Evolutionary conservation across 2,113 vertebrate genomes (phyloP), one percentile per base, ranked within the genome.

Genomic region (Geothlypis trichas): DNA sequence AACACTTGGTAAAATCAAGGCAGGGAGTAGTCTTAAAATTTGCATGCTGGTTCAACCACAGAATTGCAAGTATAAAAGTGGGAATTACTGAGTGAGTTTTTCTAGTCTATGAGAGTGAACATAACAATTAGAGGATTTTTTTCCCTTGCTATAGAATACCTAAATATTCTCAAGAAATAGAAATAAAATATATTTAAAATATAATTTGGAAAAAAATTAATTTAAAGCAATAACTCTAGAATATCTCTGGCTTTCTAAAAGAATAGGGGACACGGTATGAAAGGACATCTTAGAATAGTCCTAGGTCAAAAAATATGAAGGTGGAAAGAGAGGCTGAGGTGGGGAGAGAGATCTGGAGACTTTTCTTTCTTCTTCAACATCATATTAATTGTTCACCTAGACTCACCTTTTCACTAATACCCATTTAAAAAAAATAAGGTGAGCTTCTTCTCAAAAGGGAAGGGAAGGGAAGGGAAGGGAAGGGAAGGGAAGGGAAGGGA

Each of bases 11-110:
- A 68, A 93, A 95, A 75, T 82, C 68, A 95, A 88, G 85, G 65
- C 92, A 92, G 90, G 88, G 95, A 95, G 75, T 93, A 81, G 90
- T 93, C 95, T 88, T 87, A 78, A 88, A 87, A 93, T 93, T 90
- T 96, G 79, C 84, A 88, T 91, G 57, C 83, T 95, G 63, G 92
- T 96, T 95, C 92, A 95, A 92, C 92, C 93, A 90, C 96, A 95
- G 93, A 96, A 94, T 95, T 95, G 84, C 52, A 69, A 94, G 80
- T 54, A 93, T 90, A 81, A 93, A 93, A 93, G 88, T 92, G 52
- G 39, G 96, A 94, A 96, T 95, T 96, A 96, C 61, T 90, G 37
- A 73, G 63, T 80, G 85, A 96, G 63, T 55, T 67, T 91, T 74
- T 91, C 84, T 80, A 94, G 82, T 52, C 75, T 84, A 47, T 90